A percentile compares a stretch with the other conserved stretches of the same genome.
Conservation (phyloP, 1,140 invertebrate species). For the Dendrolimus punctatus region DNA sequence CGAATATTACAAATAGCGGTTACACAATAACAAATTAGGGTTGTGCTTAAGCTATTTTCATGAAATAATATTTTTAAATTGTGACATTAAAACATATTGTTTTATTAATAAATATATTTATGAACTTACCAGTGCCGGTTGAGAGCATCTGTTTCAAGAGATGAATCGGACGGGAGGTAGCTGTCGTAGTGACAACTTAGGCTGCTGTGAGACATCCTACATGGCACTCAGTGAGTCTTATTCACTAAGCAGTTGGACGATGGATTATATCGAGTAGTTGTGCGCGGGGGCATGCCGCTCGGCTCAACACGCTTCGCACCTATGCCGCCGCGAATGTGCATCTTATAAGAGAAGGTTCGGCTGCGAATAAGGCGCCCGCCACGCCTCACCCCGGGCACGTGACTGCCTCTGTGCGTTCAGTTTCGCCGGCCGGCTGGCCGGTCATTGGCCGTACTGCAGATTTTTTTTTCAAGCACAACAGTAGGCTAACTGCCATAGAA, state of each 20-base stretch:
- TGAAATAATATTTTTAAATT: neutral
- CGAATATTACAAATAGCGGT: no score
- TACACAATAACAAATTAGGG: neutral
- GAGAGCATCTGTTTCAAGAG: conserved; percentile 63
- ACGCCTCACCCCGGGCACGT: conserved; percentile 67
- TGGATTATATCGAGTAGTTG: conserved; percentile 22
- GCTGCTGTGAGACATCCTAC: conserved; percentile 70
- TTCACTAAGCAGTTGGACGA: conserved; percentile 36
- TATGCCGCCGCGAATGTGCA: conserved; percentile 60
- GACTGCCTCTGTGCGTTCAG: conserved; percentile 51
- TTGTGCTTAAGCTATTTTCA: neutral
- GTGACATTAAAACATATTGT: conserved; percentile 1
- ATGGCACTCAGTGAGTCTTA: conserved; percentile 50
- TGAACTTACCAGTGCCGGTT: conserved; percentile 60
- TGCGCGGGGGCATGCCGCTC: conserved; percentile 53
- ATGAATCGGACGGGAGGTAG: conserved; percentile 61
- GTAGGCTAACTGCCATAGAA: conserved; percentile 39
- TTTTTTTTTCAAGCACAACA: conserved; percentile 39
- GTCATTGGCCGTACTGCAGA: conserved; percentile 59
- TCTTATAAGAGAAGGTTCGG: conserved; percentile 66
- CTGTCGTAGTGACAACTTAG: conserved; percentile 65
- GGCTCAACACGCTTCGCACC: conserved; percentile 56
- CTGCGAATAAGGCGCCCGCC: conserved; percentile 54
- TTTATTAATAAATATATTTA: conserved; percentile 1
- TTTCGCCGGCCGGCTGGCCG: conserved; percentile 55